A percentile compares a stretch with the other conserved stretches of the same genome.
These are phyloP conservation scores for Miltochrista miniata DNA, from an alignment of 2,888 invertebrate species.

Conservation along the genomic window DNA sequence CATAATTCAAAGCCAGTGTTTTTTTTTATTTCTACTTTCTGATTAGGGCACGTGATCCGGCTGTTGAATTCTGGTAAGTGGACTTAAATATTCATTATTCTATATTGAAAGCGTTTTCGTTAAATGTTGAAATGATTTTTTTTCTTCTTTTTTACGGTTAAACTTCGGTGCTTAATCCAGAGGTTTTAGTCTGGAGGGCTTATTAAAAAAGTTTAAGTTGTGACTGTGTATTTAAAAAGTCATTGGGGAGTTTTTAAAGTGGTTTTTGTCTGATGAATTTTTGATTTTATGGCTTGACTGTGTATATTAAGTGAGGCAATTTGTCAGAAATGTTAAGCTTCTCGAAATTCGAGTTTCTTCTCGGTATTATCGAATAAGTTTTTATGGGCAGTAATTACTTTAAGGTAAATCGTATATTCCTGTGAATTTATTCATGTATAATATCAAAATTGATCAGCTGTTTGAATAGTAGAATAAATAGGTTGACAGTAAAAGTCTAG, in stretches of 20 bases:
- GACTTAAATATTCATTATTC: constrained; percentile 47
- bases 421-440: too few species aligned
- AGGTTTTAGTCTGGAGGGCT: constrained; percentile 44
- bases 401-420: too few species aligned
- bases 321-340: constrained; percentile 16
- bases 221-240: constrained; percentile 55
- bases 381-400: background rate
- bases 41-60: constrained; percentile 29
- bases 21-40: constrained; percentile 40
- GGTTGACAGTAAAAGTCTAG: too few species aligned
- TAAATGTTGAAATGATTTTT: constrained; percentile 50
- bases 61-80: constrained; percentile 44
- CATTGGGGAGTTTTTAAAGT: constrained; percentile 50
- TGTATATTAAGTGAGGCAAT: constrained; percentile 19
- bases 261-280: constrained; percentile 18
- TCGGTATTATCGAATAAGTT: constrained; percentile 4
- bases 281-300: constrained; percentile 24
- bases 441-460: too few species aligned
- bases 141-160: constrained; percentile 51
- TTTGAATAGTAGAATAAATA: too few species aligned
- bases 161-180: constrained; percentile 65
- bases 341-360: constrained; percentile 10
- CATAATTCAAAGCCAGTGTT: constrained; percentile 47
- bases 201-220: constrained; percentile 73
- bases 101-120: constrained; percentile 30